Percentiles rank a stretch among this genome's conserved stretches.
Evolutionary conservation across 2,113 vertebrate genomes (phyloP).

Genomic region (Rhinichthys klamathensis): DNA sequence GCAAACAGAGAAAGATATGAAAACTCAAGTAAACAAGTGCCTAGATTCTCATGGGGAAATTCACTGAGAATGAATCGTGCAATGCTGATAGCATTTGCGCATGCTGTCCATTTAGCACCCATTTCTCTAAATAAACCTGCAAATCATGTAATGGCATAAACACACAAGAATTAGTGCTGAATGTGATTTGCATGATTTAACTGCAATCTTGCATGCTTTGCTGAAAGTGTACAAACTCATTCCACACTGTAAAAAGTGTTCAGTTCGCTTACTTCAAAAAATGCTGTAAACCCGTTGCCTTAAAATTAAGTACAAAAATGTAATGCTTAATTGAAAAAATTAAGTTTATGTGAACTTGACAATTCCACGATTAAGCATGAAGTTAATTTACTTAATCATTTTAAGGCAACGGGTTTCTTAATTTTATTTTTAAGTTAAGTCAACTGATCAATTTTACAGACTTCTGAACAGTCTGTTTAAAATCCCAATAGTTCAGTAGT

Average conservation of each 20-base stretch:
- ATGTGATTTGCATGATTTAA: not conserved
- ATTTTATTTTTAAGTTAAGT: too few species aligned
- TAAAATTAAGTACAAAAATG: too few species aligned
- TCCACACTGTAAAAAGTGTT: not conserved
- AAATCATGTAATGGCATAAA: not conserved
- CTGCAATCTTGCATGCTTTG: not conserved
- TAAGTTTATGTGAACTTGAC: too few species aligned
- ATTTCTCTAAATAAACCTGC: not conserved
- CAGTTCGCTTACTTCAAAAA: too few species aligned
- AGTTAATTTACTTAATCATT: too few species aligned
- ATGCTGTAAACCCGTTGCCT: too few species aligned
- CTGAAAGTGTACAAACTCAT: not conserved
- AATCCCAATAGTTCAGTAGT: not conserved
- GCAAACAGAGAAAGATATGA: constrained; percentile 14
- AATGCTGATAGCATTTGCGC: not conserved
- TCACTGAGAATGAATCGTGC: constrained; percentile 10
- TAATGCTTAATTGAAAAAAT: too few species aligned
- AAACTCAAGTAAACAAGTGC: constrained; percentile 29
- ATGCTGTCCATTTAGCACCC: not conserved
- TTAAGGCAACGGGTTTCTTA: too few species aligned
- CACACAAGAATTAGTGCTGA: not conserved
- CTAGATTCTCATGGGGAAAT: not conserved
- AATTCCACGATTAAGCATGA: too few species aligned
- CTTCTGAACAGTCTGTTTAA: not conserved
- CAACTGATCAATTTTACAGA: not conserved